Conservation (phyloP, 2,888 invertebrate genomes). For the Blastobasis lacticolella region DNA sequence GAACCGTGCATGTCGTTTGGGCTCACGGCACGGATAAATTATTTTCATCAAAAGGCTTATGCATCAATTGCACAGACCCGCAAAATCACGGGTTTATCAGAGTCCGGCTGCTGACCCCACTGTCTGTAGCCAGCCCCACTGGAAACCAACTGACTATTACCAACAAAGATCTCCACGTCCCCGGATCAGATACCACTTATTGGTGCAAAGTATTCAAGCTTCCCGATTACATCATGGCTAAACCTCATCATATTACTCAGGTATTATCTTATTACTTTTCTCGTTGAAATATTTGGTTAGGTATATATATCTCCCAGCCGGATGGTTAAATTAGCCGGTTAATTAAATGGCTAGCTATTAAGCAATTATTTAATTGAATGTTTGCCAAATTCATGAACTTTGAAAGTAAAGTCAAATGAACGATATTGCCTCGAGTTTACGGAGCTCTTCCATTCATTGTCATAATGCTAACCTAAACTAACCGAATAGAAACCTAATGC, state of each 20-base stretch:
- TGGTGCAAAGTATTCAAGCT: conserved; percentile 94
- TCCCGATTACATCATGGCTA: conserved; percentile 76
- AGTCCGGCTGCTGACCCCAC: conserved; percentile 76
- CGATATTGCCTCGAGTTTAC: too few relatives aligned
- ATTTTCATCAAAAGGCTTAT: conserved; percentile 78
- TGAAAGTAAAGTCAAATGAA: too few relatives aligned
- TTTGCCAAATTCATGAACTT: too few relatives aligned
- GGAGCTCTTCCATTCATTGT: too few relatives aligned
- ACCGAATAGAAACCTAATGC: too few relatives aligned
- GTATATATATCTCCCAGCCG: too few relatives aligned
- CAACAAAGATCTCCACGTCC: conserved; percentile 81
- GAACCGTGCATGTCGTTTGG: conserved; percentile 92
- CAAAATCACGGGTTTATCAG: conserved; percentile 83
- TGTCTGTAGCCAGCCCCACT: conserved; percentile 48
- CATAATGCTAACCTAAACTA: too few relatives aligned
- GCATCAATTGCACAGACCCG: conserved; percentile 66
- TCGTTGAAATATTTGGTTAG: neutral
- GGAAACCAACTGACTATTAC: conserved; percentile 76
- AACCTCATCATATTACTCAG: conserved; percentile 87
- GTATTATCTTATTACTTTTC: conserved; percentile 29
- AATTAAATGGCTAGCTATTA: too few relatives aligned
- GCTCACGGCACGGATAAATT: conserved; percentile 84
- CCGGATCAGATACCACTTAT: conserved; percentile 92
- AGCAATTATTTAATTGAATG: too few relatives aligned
- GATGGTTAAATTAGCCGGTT: too few relatives aligned